phyloP scores from a whole-genome alignment of 2,113 vertebrate genomes.

The Scartelaos histophorus region DNA sequence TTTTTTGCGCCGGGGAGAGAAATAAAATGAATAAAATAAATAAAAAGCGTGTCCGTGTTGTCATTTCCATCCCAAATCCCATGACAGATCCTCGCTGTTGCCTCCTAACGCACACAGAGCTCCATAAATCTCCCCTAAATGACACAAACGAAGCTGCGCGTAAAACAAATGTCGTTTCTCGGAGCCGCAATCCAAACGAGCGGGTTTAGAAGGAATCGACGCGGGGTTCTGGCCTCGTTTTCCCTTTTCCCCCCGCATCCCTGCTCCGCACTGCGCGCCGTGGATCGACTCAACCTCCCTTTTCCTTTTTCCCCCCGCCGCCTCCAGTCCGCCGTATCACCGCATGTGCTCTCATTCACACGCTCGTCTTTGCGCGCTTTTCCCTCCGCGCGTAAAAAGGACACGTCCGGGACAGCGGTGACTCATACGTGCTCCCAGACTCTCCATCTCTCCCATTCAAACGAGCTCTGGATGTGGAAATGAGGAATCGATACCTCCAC shows the following conservation, averaged over 20 bases:
- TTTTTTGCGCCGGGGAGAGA: background rate
- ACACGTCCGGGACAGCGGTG: constrained; percentile 28
- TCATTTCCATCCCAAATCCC: background rate
- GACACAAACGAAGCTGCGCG: background rate
- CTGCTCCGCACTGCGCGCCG: background rate
- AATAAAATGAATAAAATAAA: too few species aligned
- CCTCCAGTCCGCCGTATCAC: too few species aligned
- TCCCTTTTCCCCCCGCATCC: constrained; percentile 8
- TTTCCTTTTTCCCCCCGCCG: constrained; percentile 17
- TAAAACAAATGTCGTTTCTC: background rate
- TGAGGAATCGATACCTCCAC: constrained; percentile 50
- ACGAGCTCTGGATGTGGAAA: constrained; percentile 20
- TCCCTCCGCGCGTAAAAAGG: constrained; percentile 3
- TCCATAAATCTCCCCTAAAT: constrained; percentile 1
- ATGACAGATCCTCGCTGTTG: background rate
- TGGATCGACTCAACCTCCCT: constrained; percentile 5
- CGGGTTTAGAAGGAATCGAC: background rate
- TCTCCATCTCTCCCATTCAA: constrained; percentile 4
- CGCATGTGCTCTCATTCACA: constrained; percentile 30
- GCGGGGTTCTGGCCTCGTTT: constrained; percentile 1
- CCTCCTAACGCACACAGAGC: background rate
- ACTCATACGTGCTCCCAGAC: constrained; percentile 44
- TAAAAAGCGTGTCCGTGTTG: background rate
- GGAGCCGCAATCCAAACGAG: constrained; percentile 1
- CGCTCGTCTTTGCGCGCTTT: constrained; percentile 36